Conservation (phyloP, 2,113 vertebrate genomes). For the Prionailurus viverrinus region DNA sequence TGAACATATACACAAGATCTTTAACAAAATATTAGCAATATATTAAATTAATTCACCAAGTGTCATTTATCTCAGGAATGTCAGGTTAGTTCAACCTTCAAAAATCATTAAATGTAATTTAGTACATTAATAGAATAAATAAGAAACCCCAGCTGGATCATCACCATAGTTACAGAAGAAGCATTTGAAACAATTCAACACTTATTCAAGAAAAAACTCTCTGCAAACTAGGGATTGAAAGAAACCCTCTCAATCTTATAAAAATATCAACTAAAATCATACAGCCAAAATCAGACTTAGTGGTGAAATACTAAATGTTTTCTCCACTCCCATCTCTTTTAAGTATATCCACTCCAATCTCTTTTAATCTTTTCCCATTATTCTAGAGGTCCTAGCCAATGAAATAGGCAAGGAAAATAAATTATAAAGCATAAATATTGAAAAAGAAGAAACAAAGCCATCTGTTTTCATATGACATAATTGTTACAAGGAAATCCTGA, state of each 20-base stretch:
- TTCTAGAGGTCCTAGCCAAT: background rate
- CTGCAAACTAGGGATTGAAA: background rate
- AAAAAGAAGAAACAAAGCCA: background rate
- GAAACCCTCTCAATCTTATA: background rate
- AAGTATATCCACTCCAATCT: background rate
- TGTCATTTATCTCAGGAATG: background rate
- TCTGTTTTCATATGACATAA: background rate
- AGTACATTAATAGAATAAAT: background rate
- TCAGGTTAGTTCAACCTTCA: background rate
- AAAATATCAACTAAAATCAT: background rate
- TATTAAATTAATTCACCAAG: background rate
- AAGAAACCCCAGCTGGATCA: background rate
- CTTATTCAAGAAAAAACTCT: background rate
- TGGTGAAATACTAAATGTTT: background rate
- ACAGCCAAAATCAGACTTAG: background rate
- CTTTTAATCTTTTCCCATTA: background rate
- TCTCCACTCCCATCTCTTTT: background rate
- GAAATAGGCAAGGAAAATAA: background rate
- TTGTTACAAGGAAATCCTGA: background rate
- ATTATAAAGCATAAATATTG: background rate
- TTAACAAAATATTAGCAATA: background rate
- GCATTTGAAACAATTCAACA: background rate
- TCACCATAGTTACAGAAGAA: background rate
- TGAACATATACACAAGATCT: background rate
- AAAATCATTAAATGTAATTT: background rate